These are phyloP conservation scores for Trachelus troglodyta DNA, from an alignment of 2,888 invertebrate species.

Conservation along the genomic window DNA sequence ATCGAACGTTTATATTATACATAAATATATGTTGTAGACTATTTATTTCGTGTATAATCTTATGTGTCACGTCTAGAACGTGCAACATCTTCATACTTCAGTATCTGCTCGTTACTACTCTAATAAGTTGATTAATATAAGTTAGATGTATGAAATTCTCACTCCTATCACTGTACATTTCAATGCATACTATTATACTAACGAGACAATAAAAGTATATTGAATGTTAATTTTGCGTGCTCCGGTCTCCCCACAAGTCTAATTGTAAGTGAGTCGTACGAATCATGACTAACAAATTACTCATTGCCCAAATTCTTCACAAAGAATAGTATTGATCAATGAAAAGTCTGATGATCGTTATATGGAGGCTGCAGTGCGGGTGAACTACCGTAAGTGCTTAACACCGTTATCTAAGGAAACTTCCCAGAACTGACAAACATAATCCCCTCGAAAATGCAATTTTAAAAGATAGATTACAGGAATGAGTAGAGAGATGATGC, in stretches of 20 bases:
- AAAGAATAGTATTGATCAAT: too few relatives aligned
- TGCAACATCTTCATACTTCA: neutral
- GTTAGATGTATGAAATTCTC: conserved; percentile 35
- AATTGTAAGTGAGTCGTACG: neutral
- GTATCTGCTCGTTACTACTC: neutral
- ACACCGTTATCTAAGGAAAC: too few relatives aligned
- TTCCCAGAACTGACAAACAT: too few relatives aligned
- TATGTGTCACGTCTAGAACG: neutral
- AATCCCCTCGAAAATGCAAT: too few relatives aligned
- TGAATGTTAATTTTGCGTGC: conserved; percentile 44
- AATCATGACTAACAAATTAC: neutral
- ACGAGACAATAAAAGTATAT: conserved; percentile 65
- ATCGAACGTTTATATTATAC: neutral
- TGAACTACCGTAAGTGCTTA: too few relatives aligned
- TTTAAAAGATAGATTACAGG: too few relatives aligned
- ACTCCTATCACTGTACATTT: conserved; percentile 53
- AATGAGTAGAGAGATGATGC: too few relatives aligned
- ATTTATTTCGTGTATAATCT: neutral
- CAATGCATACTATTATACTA: conserved; percentile 48
- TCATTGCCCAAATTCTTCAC: neutral
- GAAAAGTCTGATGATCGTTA: too few relatives aligned
- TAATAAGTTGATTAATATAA: neutral
- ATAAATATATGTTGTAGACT: neutral
- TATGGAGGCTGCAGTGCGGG: too few relatives aligned
- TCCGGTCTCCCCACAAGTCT: neutral